Base-by-base conservation (phyloP, 2,113 vertebrate species). In the Ceyx margarethae region DNA sequence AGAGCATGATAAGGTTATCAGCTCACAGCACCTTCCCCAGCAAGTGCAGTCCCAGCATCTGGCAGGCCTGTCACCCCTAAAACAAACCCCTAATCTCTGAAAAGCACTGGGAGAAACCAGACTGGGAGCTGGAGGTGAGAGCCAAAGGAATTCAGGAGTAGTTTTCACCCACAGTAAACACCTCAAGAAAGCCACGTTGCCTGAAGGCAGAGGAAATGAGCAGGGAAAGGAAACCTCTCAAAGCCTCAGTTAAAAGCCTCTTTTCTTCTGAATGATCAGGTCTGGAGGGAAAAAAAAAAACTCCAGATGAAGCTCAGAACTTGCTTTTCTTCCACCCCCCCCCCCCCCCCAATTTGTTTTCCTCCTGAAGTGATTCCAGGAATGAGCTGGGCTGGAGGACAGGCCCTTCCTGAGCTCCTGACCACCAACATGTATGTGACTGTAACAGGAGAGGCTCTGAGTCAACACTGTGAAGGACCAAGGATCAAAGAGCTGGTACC, bases 371-470 rank as follows among this genome's bases (percentile, higher is more conserved):
- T 0, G 12, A 75, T 35, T 21, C 65, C 61, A 12, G 45, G 75
- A 35, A 37, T 40, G 33, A 14, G 29, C 0, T 1, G 53, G 33
- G 18, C 13, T n/a, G 9, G 12, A 9, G 43, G 45, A 11, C 15
- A 51, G 29, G 20, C 1, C 26, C 35, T 18, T 18, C 1, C 21
- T 10, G 26, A 46, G 2, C 10, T 40, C 45, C 62, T 4, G 40
- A 22, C 7, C 10, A 5, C 4, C 25, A 2, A 3, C 0, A 37
- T 37, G 37, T 10, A 37, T 37, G 37, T 37, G 13, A 9, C 0
- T 0, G 22, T 5, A 15, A 37, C 31, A 2, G 6, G 25, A 10
- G 18, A 33, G 11, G 15, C 28, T 62, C 16, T 20, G 3, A 5
- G 45, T 13, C 58, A 26, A 6, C 6, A 2, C 35, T 0, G 4